phyloP scores from a whole-genome alignment of 2,113 vertebrate species.

The Sander lucioperca region DNA sequence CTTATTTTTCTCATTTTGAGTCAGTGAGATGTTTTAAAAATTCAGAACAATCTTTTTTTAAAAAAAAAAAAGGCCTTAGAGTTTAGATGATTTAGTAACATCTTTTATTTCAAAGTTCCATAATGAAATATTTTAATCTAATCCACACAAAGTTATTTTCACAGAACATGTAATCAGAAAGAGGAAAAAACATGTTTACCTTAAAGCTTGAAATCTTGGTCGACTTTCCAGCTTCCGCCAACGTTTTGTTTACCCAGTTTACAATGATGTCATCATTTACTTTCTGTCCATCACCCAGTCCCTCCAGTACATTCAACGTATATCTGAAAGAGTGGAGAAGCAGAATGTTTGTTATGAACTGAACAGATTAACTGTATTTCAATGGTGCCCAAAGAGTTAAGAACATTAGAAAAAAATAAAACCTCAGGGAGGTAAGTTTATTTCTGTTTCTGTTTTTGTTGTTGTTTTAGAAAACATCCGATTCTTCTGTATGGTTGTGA shows the following conservation, averaged over 20 bases:
- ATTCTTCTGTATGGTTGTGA: background rate
- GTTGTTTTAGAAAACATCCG: background rate
- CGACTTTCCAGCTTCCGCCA: constrained; percentile 88
- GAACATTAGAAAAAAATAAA: background rate
- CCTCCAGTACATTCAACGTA: constrained; percentile 93
- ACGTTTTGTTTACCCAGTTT: constrained; percentile 91
- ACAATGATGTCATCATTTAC: constrained; percentile 94
- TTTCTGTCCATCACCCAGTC: constrained; percentile 94
- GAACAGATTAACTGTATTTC: background rate
- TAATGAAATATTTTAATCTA: background rate
- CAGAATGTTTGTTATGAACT: background rate
- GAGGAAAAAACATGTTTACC: constrained; percentile 74
- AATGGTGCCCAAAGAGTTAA: background rate
- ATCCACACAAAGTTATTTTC: background rate
- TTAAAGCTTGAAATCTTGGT: constrained; percentile 92
- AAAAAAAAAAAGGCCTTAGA: too few species aligned
- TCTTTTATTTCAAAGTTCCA: background rate
- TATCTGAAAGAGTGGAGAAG: constrained; percentile 84
- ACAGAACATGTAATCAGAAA: background rate
- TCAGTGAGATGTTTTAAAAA: background rate
- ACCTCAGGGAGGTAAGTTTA: background rate
- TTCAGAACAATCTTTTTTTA: background rate
- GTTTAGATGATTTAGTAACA: background rate
- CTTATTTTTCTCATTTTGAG: background rate
- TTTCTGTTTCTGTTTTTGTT: background rate